Base-by-base conservation (phyloP, 2,888 invertebrate species). In the Lycia hirtaria region DNA sequence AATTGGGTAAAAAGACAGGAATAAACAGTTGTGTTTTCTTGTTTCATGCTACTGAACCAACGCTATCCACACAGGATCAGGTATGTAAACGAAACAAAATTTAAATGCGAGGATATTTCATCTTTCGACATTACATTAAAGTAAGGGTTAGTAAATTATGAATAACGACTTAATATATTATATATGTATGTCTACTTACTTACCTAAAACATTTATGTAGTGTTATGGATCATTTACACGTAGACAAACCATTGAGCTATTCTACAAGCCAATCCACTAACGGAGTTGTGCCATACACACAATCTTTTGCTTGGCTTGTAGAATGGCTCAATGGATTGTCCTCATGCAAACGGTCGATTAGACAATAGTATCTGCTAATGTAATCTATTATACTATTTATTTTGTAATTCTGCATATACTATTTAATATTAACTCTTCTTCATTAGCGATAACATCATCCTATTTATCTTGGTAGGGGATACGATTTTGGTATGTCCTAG, bases 61-160 rank as follows among this genome's bases (percentile, higher is more conserved):
- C 57, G 50, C 22, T 26, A 26, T 60, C 50, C 55, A 47, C 56
- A 65, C 73, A 90, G 90, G 90, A 90, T 73, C 90, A 90, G 90
- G 90, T 90, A 88, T 81, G 90, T 88, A 76, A 63, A 71, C 33
- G 17, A 37, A 26, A 33, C 48, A 38, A 51, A 41, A 15, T 17
- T 28, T 56, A 51, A 51, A 62, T 59, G 54, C 60, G 60, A 44
- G 56, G 35, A 57, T 65, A 33, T 56, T 62, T 55, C 49, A 54
- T 32, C 32, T 40, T 12, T 28, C 19, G 45, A 45, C 50, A 58
- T 56, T 43, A 56, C 43, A 53, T 37, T 49, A 40, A 32, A 20
- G 14, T 56, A 38, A 50, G 49, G 56, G 56, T 56, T 56, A 56
- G 56, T 56, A 50, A 38, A 12, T 28, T 50, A 40, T 26, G 26